These are phyloP conservation scores for Scaptomyza graminum DNA, from an alignment of 1,140 invertebrate species.

Conservation along the genomic window DNA sequence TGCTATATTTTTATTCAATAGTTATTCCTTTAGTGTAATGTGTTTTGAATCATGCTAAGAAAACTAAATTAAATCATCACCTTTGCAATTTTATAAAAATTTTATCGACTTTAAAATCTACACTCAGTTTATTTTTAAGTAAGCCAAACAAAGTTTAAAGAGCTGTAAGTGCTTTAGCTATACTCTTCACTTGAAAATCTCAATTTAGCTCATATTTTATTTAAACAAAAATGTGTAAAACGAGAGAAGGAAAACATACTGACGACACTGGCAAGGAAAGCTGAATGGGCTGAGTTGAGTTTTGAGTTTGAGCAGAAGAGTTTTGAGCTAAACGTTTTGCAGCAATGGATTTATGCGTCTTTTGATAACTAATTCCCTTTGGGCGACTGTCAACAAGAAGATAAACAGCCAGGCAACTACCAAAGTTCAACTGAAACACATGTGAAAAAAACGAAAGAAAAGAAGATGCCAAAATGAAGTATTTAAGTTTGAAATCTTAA, in stretches of 20 bases:
- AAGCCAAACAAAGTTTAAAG: no score
- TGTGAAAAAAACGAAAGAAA: neutral
- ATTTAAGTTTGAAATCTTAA: slow-evolving; percentile 16
- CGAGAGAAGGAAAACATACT: slow-evolving; percentile 7
- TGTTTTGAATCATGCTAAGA: no score
- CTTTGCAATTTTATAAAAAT: no score
- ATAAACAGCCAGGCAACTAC: slow-evolving; percentile 72
- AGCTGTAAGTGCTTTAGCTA: neutral
- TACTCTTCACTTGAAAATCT: slow-evolving; percentile 17
- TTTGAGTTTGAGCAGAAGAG: slow-evolving; percentile 15
- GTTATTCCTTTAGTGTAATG: no score
- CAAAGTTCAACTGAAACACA: slow-evolving; percentile 10
- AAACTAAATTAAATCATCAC: no score
- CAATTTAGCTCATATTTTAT: slow-evolving; percentile 69
- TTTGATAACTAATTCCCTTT: slow-evolving; percentile 82
- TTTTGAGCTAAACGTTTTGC: slow-evolving; percentile 37
- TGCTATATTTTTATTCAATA: no score
- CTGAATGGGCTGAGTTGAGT: slow-evolving; percentile 1
- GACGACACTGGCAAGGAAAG: slow-evolving; percentile 8
- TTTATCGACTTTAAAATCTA: no score
- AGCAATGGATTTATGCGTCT: slow-evolving; percentile 76
- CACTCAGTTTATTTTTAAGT: no score
- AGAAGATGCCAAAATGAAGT: neutral
- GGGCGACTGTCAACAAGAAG: slow-evolving; percentile 73
- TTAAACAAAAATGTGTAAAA: slow-evolving; percentile 38